Evolutionary conservation across 2,113 vertebrate genomes (phyloP).

Genomic region (Corapipo altera): DNA sequence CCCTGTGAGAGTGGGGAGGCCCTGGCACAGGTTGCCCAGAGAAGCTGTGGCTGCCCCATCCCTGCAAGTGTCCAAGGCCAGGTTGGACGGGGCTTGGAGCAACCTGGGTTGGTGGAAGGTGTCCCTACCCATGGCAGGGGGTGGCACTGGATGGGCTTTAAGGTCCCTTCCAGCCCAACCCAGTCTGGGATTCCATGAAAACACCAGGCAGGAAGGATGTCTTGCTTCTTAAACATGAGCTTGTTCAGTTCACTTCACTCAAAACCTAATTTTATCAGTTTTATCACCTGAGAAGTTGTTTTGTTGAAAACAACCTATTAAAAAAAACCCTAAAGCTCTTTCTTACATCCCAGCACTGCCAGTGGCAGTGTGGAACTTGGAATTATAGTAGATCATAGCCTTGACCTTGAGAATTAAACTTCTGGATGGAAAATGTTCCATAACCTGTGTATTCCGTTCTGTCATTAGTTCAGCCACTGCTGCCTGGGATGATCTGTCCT

Average conservation of each 20-base stretch:
- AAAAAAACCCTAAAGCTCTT: neutral
- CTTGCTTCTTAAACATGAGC: neutral
- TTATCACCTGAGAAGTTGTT: neutral
- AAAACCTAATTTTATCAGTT: neutral
- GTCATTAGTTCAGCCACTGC: neutral
- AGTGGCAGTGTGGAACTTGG: neutral
- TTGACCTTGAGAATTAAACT: neutral
- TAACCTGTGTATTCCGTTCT: neutral
- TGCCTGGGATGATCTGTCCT: neutral
- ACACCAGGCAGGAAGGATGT: neutral
- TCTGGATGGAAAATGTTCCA: neutral
- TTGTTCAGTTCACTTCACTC: neutral
- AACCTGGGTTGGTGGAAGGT: accelerated
- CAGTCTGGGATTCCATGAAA: neutral
- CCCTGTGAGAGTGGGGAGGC: neutral
- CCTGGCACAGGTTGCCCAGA: neutral
- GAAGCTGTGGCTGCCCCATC: neutral
- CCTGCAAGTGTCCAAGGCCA: neutral
- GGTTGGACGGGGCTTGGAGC: neutral
- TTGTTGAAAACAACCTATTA: neutral
- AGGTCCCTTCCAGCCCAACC: neutral
- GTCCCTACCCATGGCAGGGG: neutral
- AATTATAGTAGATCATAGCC: neutral
- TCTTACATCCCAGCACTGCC: neutral
- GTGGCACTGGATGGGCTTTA: neutral